phyloP scores from a whole-genome alignment of 64 coral and sea anemone genomes.

The Pocillopora damicornis region DNA sequence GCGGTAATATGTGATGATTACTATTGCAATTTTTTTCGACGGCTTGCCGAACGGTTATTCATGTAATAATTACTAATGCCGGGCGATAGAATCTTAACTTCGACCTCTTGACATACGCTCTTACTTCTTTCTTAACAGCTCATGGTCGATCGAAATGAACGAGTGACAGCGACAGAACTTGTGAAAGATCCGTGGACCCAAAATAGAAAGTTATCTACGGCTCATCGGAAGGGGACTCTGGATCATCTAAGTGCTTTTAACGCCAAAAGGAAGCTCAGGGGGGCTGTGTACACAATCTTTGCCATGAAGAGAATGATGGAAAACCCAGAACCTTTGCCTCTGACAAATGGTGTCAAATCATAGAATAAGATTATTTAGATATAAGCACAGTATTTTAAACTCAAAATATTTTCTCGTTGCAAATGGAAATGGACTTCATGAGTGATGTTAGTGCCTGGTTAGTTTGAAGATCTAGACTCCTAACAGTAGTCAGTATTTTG shows the following conservation, averaged over 20 bases:
- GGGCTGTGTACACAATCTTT: conserved; percentile 69
- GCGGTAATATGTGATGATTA: not conserved
- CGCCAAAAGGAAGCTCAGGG: conserved; percentile 68
- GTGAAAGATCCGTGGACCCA: conserved; percentile 59
- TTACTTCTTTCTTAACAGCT: conserved; percentile 16
- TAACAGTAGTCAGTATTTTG: no score
- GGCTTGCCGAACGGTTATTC: not conserved
- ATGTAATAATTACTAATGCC: no score
- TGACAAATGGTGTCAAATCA: conserved; percentile 7
- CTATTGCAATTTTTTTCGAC: not conserved
- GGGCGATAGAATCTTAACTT: not conserved
- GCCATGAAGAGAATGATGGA: conserved; percentile 62
- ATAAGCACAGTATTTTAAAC: not conserved
- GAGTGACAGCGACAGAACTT: conserved; percentile 49
- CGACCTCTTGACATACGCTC: not conserved
- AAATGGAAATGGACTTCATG: no score
- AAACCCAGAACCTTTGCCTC: conserved; percentile 26
- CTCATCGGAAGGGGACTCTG: conserved; percentile 66
- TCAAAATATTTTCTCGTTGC: not conserved
- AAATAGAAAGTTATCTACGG: conserved; percentile 50
- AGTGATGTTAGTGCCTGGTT: no score
- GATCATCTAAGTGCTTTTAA: conserved; percentile 64
- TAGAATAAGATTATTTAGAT: not conserved
- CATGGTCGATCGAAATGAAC: conserved; percentile 52
- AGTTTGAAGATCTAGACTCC: no score